phyloP scores from a whole-genome alignment of 2,888 invertebrate species.

The Loripinus fragilis region DNA sequence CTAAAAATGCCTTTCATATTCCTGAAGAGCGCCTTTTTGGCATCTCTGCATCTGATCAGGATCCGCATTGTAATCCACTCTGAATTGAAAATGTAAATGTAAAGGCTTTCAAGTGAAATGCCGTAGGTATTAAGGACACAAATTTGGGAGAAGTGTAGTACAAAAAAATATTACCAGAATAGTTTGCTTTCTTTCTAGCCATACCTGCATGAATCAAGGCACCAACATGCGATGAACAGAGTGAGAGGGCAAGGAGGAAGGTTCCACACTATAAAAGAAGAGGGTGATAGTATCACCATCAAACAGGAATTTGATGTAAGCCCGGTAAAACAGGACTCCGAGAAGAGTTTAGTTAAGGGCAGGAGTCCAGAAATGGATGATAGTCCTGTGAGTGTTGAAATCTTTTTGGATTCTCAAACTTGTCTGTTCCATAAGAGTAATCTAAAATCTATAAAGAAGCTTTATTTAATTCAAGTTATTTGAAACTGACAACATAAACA shows the following conservation, averaged over 20 bases:
- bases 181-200: slow-evolving; percentile 87
- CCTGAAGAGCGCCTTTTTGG: too few species aligned
- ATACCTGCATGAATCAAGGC: slow-evolving; percentile 99
- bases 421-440: not conserved
- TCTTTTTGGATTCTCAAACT: slow-evolving; percentile 8
- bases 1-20: too few species aligned
- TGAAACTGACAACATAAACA: too few species aligned
- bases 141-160: too few species aligned
- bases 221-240: slow-evolving; percentile 98
- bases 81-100: too few species aligned
- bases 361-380: slow-evolving; percentile 13
- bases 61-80: too few species aligned
- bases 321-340: not conserved
- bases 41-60: too few species aligned
- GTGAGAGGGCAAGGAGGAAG: slow-evolving; percentile 98
- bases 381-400: slow-evolving; percentile 19
- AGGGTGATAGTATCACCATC: slow-evolving; percentile 58
- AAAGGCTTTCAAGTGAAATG: too few species aligned
- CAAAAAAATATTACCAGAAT: too few species aligned
- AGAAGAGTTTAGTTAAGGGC: slow-evolving; percentile 9
- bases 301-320: slow-evolving; percentile 61
- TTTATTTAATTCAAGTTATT: too few species aligned
- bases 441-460: too few species aligned
- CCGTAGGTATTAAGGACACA: too few species aligned
- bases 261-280: slow-evolving; percentile 85